Evolutionary conservation across 2,113 vertebrate species (phyloP), one percentile per base, ranked within the genome.

Genomic region (Procavia capensis): DNA sequence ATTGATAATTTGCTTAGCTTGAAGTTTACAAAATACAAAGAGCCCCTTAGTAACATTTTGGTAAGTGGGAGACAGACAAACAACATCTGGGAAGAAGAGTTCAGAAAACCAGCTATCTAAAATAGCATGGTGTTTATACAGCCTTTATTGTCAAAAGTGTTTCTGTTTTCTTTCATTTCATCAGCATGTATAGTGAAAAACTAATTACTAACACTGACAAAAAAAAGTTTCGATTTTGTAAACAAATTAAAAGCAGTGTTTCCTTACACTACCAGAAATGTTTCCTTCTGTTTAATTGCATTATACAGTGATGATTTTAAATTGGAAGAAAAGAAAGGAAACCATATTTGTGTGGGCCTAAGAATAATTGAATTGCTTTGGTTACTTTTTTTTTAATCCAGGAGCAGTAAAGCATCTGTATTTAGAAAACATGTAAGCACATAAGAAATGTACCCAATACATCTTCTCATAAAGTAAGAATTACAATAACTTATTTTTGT

Each of bases 351-450:
- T 66, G 24, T 76, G 31, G 19, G 88, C 29, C 83, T 93, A 59
- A 97, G 78, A 94, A 90, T 83, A 92, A 87, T n/a, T 72, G 45
- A 95, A 86, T 76, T 81, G 11, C 68, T 93, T 90, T 83, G 57
- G 45, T 94, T 88, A 63, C 17, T 88, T 63, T 90, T 86, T 84
- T 94, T 87, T 66, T 10, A 83, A 70, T 80, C 5, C 16, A 92
- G 31, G 81, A 91, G 74, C 59, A 91, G 68, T 72, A 76, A 82
- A 16, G 10, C 57, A 89, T 66, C 22, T n/a, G 22, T 88, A 47
- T 45, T 90, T 24, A 54, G 76, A 45, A 74, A 95, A 94, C 25
- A 70, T 34, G n/a, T 68, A 41, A 93, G 91, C 91, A 63, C 7
- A 72, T 74, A 85, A 79, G 14, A 95, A 78, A 82, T 66, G 8